phyloP scores from a whole-genome alignment of 2,888 invertebrate genomes.

The Quadroppia sp. region DNA sequence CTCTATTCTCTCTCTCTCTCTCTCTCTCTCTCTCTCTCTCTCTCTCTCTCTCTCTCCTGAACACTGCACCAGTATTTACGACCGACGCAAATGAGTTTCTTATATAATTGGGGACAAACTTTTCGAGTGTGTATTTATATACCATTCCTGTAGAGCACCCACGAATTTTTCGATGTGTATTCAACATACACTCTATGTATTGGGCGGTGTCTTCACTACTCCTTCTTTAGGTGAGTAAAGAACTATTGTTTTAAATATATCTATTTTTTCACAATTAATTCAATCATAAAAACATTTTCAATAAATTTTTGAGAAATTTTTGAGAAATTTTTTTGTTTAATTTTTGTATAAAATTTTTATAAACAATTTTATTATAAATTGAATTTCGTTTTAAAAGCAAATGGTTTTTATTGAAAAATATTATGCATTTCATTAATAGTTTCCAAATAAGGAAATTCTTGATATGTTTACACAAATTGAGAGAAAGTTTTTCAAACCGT shows the following conservation, averaged over 20 bases:
- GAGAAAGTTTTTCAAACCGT: too few relatives aligned
- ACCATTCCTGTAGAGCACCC: conserved; percentile 14
- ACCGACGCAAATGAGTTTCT: neutral
- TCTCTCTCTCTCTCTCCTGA: too few relatives aligned
- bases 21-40: too few relatives aligned
- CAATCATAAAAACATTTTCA: neutral
- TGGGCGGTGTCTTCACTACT: conserved; percentile 25
- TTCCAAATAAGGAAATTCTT: too few relatives aligned
- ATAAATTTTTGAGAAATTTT: neutral
- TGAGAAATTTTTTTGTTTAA: too few relatives aligned
- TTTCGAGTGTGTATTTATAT: conserved; percentile 3
- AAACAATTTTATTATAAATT: too few relatives aligned
- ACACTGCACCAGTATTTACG: conserved; percentile 9
- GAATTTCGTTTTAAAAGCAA: too few relatives aligned
- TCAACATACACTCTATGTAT: neutral
- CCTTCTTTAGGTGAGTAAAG: conserved; percentile 14
- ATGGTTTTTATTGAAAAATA: too few relatives aligned
- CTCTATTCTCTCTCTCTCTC: too few relatives aligned
- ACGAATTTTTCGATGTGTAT: neutral
- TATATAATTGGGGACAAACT: conserved; percentile 29
- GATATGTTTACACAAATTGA: too few relatives aligned
- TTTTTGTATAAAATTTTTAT: too few relatives aligned
- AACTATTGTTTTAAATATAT: neutral
- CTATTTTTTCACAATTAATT: neutral
- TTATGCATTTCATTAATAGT: too few relatives aligned